These are phyloP conservation scores for Brachyhypopomus occidentalis DNA, from an alignment of 2,113 vertebrate species.

Conservation along the genomic window DNA sequence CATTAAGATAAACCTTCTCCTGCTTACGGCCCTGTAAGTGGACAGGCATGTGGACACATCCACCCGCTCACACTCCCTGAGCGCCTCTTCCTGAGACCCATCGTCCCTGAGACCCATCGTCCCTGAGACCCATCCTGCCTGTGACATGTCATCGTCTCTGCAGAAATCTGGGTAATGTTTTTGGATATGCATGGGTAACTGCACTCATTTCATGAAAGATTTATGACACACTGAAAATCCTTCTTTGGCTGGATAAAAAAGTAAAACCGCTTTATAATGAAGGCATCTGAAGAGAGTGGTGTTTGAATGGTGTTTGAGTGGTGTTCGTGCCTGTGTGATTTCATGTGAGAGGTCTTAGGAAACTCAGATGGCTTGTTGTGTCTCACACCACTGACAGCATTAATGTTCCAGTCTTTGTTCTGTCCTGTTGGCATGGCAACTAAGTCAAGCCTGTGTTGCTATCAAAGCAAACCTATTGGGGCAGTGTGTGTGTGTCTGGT, in stretches of 20 bases:
- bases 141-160: not conserved
- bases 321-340: constrained; percentile 2
- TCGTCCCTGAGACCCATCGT: no score
- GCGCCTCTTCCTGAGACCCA: no score
- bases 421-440: constrained; percentile 61
- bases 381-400: constrained; percentile 48
- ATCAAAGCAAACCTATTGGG: constrained; percentile 57
- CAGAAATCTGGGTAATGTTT: not conserved
- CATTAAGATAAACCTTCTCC: no score
- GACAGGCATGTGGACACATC: no score
- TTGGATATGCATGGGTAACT: not conserved
- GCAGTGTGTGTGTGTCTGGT: constrained; percentile 37
- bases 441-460: constrained; percentile 56
- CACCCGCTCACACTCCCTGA: no score
- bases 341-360: constrained; percentile 4
- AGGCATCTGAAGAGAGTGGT: not conserved
- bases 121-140: not conserved
- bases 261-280: not conserved
- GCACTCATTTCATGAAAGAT: not conserved
- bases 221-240: not conserved
- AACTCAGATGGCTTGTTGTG: constrained; percentile 34
- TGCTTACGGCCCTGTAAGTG: no score
- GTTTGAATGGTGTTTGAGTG: not conserved
- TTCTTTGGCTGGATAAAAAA: not conserved
- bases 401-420: constrained; percentile 55